phyloP scores from a whole-genome alignment of 2,113 vertebrate species.

The Chroicocephalus ridibundus region DNA sequence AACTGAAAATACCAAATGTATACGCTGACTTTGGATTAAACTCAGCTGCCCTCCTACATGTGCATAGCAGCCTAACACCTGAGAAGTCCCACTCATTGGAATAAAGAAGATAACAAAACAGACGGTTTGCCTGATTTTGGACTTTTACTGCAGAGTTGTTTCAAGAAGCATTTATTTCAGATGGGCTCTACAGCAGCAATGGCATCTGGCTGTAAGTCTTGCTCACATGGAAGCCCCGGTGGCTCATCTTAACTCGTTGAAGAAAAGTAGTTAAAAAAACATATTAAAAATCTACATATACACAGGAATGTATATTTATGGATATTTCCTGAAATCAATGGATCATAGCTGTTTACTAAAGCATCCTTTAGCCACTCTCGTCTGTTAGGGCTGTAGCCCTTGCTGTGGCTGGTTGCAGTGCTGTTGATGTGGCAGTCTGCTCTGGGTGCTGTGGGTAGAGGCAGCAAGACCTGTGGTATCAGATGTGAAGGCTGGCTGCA shows the following conservation, averaged over 20 bases:
- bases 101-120: neutral
- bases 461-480: neutral
- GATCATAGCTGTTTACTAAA: neutral
- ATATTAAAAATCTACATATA: neutral
- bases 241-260: neutral
- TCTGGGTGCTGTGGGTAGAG: neutral
- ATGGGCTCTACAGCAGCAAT: neutral
- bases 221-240: neutral
- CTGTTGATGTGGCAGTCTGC: neutral
- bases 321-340: neutral
- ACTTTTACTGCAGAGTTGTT: neutral
- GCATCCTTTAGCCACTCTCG: neutral
- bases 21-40: neutral
- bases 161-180: neutral
- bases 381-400: neutral
- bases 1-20: neutral
- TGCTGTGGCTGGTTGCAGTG: neutral
- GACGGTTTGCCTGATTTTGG: neutral
- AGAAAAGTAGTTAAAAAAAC: neutral
- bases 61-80: neutral
- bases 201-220: neutral
- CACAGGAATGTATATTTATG: neutral
- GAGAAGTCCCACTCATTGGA: neutral
- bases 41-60: neutral
- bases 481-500: neutral